Evolutionary conservation across 1,140 invertebrate species (phyloP), one percentile per base, ranked within the genome.

Genomic region (Euura saliciscinereae): DNA sequence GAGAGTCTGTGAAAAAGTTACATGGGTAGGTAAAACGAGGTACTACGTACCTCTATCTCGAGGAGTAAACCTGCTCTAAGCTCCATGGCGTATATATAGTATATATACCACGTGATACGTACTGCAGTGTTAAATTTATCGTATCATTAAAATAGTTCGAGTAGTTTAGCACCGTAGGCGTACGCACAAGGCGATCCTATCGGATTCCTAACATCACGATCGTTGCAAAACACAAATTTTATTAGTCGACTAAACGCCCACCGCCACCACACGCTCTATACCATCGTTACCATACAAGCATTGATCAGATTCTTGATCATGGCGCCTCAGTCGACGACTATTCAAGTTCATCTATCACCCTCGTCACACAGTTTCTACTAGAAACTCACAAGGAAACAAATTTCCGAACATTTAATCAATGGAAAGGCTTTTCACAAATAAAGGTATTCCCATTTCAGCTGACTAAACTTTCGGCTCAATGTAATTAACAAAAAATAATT

Each of bases 211-310:
- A 28, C 28, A 28, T 28, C 28, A 28, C 28, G 28, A n/a, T 59
- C 13, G 51, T 59, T 59, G 51, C 51, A 59, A 59, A 59, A 59
- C 51, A 59, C 51, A 59, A 59, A 59, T 59, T 59, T 59, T 59
- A 59, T 59, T 59, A 59, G 51, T n/a, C 3, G 51, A 11, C 51
- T 59, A 59, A 28, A 28, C 28, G 28, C 28, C 28, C 28, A 28
- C 28, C 28, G 28, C 28, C 28, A 28, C 28, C 28, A 28, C 28
- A 28, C 28, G 1, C 28, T 28, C 28, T 28, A 28, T 28, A 28
- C 28, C 28, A 28, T 28, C 28, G 28, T 28, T 28, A 28, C 28
- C 28, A 28, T 28, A 28, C 28, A 28, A 28, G 28, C 28, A 28
- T 28, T 28, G 28, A 28, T 28, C 28, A 28, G 28, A 28, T 28